A percentile compares a stretch with the other conserved stretches of the same genome.
Conservation (phyloP, 2,888 invertebrate genomes). For the Oligia fasciuncula region DNA sequence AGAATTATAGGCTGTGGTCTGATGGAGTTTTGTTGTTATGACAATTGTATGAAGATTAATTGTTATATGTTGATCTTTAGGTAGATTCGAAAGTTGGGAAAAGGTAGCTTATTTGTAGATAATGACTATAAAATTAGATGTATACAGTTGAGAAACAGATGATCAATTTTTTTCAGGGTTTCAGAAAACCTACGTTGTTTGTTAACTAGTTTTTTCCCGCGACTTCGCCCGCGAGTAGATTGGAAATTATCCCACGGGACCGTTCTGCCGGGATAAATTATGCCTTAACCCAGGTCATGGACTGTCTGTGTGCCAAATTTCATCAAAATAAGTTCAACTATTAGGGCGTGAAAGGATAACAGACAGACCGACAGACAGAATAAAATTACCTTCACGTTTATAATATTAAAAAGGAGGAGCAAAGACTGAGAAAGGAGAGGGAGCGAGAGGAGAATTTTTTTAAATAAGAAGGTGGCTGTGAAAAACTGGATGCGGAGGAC, state of each 20-base stretch:
- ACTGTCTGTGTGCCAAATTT: too few species aligned
- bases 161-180: neutral
- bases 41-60: neutral
- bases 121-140: too few species aligned
- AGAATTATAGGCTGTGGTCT: constrained; percentile 13
- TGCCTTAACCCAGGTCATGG: too few species aligned
- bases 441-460: too few species aligned
- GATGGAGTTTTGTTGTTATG: constrained; percentile 15
- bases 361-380: neutral
- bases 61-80: neutral
- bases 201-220: neutral
- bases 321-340: neutral
- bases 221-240: too few species aligned
- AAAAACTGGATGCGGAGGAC: neutral
- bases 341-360: too few species aligned
- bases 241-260: too few species aligned
- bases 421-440: neutral
- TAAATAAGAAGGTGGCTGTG: neutral
- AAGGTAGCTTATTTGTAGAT: neutral
- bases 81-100: neutral
- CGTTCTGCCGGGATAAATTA: too few species aligned
- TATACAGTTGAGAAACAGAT: too few species aligned
- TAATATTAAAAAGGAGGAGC: too few species aligned
- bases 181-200: neutral
- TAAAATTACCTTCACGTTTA: neutral